These are phyloP conservation scores for Eulemur rubriventer DNA, from an alignment of 2,797 vertebrate species.

Conservation along the genomic window DNA sequence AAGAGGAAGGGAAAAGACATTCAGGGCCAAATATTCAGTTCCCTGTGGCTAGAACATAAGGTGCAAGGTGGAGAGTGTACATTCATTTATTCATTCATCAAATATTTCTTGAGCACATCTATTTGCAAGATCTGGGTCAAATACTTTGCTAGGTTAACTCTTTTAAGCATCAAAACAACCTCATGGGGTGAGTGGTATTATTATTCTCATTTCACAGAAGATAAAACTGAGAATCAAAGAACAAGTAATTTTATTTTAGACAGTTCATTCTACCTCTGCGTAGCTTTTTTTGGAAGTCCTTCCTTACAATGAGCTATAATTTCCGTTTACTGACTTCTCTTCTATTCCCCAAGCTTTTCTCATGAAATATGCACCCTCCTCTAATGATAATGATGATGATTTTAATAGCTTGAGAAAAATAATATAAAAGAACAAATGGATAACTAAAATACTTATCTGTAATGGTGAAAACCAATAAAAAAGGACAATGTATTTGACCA, in stretches of 20 bases:
- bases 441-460: conserved; percentile 8
- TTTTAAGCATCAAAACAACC: background rate
- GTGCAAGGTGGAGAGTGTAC: background rate
- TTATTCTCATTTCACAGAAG: conserved; percentile 19
- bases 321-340: background rate
- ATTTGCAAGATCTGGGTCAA: background rate
- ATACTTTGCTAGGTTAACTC: background rate
- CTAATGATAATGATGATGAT: background rate
- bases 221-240: background rate
- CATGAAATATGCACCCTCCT: background rate
- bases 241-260: background rate
- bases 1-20: background rate
- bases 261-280: background rate
- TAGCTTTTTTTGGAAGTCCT: background rate
- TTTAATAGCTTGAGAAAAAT: background rate
- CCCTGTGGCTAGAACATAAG: background rate
- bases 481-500: background rate
- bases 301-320: background rate
- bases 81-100: conserved; percentile 4
- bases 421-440: background rate
- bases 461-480: background rate
- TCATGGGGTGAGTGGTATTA: background rate
- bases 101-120: background rate
- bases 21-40: background rate
- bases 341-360: background rate